Evolutionary conservation across 2,113 vertebrate species (phyloP).

Genomic region (Pantherophis guttatus): DNA sequence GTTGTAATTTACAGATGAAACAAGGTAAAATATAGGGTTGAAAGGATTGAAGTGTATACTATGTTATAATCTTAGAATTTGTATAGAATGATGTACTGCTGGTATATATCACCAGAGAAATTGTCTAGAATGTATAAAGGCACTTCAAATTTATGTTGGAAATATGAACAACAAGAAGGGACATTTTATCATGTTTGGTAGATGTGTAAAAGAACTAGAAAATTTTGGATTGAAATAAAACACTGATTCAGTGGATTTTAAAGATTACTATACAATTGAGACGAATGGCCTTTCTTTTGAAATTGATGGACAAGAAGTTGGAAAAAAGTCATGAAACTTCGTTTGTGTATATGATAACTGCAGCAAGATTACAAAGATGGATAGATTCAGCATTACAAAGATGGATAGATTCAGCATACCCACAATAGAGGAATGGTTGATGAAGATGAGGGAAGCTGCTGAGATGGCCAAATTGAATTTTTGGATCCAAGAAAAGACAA

Average conservation of each 20-base stretch:
- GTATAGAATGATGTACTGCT: background rate
- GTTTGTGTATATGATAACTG: background rate
- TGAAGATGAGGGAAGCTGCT: background rate
- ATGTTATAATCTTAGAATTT: background rate
- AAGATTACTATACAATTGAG: background rate
- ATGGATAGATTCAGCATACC: background rate
- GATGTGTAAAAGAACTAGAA: background rate
- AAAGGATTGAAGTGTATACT: background rate
- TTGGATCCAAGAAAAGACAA: background rate
- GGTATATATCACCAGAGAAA: background rate
- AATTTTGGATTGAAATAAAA: background rate
- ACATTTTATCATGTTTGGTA: background rate
- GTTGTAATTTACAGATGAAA: background rate
- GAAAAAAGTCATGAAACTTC: background rate
- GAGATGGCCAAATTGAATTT: background rate
- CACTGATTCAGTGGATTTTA: background rate
- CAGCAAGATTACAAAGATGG: background rate
- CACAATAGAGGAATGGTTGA: background rate
- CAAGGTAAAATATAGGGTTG: background rate
- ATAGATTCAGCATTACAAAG: background rate
- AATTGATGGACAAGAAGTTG: background rate
- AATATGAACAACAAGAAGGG: background rate
- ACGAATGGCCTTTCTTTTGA: background rate
- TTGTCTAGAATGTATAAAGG: background rate
- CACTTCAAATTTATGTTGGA: background rate